A percentile compares a stretch with the other conserved stretches of the same genome.
Evolutionary conservation across 2,797 vertebrate species (phyloP).

Genomic region (Scolopax bukidnonensis): DNA sequence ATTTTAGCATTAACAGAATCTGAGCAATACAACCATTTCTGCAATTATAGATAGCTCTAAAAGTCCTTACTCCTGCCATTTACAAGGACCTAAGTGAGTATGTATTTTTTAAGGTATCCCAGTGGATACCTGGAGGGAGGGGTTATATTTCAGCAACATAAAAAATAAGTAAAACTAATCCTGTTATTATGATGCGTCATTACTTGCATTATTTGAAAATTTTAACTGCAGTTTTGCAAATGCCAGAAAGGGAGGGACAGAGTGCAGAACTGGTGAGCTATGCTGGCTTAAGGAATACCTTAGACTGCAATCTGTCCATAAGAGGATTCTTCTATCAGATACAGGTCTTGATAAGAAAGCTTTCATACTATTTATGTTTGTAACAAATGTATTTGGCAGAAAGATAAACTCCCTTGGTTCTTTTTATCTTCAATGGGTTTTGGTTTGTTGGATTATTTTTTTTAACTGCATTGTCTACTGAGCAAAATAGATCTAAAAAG

Average conservation of each 20-base stretch:
- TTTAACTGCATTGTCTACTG: background rate
- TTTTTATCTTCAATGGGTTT: background rate
- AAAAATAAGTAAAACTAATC: background rate
- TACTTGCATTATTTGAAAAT: background rate
- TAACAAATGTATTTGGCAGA: background rate
- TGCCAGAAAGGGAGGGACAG: background rate
- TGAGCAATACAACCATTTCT: background rate
- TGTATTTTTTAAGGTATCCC: background rate
- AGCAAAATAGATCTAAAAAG: background rate
- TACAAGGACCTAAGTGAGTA: background rate
- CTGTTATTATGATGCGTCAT: background rate
- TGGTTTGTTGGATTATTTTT: background rate
- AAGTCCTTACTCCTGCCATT: background rate
- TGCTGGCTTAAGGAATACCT: background rate
- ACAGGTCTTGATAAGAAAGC: background rate
- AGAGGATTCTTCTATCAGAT: background rate
- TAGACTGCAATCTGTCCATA: background rate
- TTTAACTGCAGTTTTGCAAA: background rate
- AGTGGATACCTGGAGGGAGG: background rate
- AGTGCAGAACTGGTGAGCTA: background rate
- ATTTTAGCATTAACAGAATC: constrained; percentile 29
- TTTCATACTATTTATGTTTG: background rate
- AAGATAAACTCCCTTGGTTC: background rate
- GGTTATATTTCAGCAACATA: background rate
- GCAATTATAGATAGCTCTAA: background rate